These are phyloP conservation scores for Heterodera filipjevi DNA, from an alignment of 2,888 invertebrate species.

Conservation along the genomic window DNA sequence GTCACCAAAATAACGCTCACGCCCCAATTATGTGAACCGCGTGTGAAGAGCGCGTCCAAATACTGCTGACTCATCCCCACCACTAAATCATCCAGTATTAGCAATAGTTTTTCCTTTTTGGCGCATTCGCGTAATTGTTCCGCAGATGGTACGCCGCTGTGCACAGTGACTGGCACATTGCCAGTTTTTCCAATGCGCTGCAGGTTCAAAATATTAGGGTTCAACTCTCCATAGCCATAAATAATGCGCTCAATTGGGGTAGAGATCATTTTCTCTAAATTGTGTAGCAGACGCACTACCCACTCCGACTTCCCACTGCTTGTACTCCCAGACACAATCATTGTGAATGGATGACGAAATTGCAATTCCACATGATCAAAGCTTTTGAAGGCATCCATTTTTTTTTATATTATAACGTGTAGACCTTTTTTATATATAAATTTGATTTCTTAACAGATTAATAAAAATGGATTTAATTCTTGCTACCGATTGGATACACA, in stretches of 20 bases:
- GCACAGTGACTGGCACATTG: constrained; percentile 13
- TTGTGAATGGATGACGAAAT: constrained; percentile 23
- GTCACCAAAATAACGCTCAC: constrained; percentile 31
- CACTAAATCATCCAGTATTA: constrained; percentile 32
- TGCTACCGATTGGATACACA: background rate
- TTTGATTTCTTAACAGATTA: background rate
- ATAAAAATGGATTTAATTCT: background rate
- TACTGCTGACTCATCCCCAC: constrained; percentile 6
- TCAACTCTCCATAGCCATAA: constrained; percentile 32
- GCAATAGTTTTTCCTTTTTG: background rate
- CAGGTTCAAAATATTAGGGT: constrained; percentile 5
- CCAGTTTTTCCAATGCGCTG: background rate
- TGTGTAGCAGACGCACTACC: background rate
- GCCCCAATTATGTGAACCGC: constrained; percentile 33
- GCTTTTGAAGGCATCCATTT: background rate
- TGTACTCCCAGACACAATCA: constrained; percentile 24
- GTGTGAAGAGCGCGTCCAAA: constrained; percentile 31
- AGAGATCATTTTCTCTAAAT: background rate
- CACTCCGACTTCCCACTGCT: constrained; percentile 21
- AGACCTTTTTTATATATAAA: background rate
- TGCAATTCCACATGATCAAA: background rate
- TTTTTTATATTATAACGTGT: background rate
- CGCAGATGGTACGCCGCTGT: background rate
- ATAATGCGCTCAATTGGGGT: constrained; percentile 6
- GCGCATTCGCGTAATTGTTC: background rate